A percentile compares a stretch with the other conserved stretches of the same genome.
Evolutionary conservation across 2,797 vertebrate species (phyloP).

Genomic region (Epinephelus coioides): DNA sequence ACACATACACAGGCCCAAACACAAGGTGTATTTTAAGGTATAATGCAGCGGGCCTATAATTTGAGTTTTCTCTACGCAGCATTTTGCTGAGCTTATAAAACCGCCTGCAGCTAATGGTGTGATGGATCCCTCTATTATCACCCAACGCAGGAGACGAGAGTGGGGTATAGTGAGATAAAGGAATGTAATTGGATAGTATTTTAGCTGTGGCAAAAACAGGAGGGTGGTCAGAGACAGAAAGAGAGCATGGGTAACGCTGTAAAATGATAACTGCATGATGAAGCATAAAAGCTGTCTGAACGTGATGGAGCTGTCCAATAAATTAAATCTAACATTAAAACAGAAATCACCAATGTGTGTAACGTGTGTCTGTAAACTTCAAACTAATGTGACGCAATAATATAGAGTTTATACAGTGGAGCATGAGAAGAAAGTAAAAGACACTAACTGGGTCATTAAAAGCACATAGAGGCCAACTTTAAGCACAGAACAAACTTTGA

Average conservation of each 20-base stretch:
- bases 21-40: constrained; percentile 78
- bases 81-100: constrained; percentile 84
- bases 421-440: neutral
- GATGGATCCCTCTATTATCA: constrained; percentile 86
- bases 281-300: constrained; percentile 51
- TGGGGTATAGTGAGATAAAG: constrained; percentile 76
- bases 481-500: neutral
- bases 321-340: constrained; percentile 36
- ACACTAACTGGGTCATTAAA: neutral
- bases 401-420: neutral
- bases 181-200: constrained; percentile 83
- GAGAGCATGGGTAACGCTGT: constrained; percentile 35
- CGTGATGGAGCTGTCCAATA: constrained; percentile 34
- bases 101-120: constrained; percentile 82
- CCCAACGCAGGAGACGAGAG: constrained; percentile 69
- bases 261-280: constrained; percentile 56
- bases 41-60: constrained; percentile 78
- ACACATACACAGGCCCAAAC: constrained; percentile 60
- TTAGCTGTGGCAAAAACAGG: constrained; percentile 73
- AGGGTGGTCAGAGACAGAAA: constrained; percentile 56
- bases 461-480: neutral
- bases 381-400: constrained; percentile 25
- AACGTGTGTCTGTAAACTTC: constrained; percentile 13
- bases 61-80: constrained; percentile 78
- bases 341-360: constrained; percentile 9